Percentiles rank a stretch among this genome's conserved stretches.
phyloP scores from a whole-genome alignment of 2,888 invertebrate genomes.

The Pristionchus maxplancki region DNA sequence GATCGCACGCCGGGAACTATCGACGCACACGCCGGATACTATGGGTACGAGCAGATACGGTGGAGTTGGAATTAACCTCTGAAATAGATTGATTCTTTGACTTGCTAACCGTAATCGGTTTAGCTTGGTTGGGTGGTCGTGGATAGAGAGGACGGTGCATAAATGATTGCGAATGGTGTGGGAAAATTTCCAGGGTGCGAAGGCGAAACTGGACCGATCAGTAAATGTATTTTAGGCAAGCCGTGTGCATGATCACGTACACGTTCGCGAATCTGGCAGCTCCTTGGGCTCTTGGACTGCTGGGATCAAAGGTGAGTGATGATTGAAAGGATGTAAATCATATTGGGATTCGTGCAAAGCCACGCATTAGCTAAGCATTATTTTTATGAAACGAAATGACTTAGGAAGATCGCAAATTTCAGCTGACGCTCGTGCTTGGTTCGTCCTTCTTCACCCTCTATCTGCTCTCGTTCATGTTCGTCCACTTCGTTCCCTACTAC shows the following conservation, averaged over 20 bases:
- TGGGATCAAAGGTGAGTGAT: constrained; percentile 46
- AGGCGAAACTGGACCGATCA: too few species aligned
- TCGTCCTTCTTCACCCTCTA: constrained; percentile 56
- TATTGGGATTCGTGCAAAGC: neutral
- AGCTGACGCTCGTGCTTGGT: constrained; percentile 48
- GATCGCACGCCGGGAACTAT: constrained; percentile 60
- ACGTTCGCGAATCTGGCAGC: constrained; percentile 42
- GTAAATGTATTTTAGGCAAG: neutral
- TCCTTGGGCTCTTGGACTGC: constrained; percentile 31
- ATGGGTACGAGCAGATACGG: constrained; percentile 56
- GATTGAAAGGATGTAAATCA: neutral
- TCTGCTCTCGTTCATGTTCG: constrained; percentile 61
- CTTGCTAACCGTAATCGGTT: too few species aligned
- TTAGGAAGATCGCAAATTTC: neutral
- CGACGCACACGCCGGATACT: constrained; percentile 62
- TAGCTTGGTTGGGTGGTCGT: too few species aligned
- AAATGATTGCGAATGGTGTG: too few species aligned
- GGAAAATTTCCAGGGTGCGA: too few species aligned
- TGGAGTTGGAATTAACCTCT: too few species aligned
- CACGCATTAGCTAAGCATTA: too few species aligned
- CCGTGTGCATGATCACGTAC: constrained; percentile 26
- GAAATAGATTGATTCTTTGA: too few species aligned
- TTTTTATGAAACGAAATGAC: neutral
- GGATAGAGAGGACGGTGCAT: neutral
- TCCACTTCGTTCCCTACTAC: constrained; percentile 62